Conservation (phyloP, 2,113 vertebrate species). For the Puntigrus tetrazona region DNA sequence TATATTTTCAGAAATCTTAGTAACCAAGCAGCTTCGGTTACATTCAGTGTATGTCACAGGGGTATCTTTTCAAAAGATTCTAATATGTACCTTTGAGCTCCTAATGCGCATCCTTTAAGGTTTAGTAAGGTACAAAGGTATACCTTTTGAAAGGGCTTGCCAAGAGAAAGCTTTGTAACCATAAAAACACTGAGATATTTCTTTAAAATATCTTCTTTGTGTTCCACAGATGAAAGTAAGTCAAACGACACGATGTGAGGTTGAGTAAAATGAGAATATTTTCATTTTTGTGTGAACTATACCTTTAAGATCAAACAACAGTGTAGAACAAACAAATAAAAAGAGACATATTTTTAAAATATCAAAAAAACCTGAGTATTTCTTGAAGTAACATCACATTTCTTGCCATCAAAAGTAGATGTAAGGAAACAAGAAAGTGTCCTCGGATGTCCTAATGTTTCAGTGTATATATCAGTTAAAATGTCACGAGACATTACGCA, state of each 20-base stretch:
- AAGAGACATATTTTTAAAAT: not conserved
- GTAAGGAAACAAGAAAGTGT: not conserved
- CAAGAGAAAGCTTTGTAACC: not conserved
- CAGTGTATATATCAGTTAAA: slow-evolving; percentile 9
- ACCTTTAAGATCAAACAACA: not conserved
- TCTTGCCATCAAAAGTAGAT: not conserved
- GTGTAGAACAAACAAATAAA: not conserved
- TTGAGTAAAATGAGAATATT: not conserved
- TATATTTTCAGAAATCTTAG: no score
- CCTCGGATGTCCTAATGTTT: slow-evolving; percentile 2
- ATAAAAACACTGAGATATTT: not conserved
- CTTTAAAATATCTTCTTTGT: no score
- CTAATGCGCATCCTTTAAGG: no score
- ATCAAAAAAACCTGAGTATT: not conserved
- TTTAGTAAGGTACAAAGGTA: no score
- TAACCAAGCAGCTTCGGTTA: not conserved
- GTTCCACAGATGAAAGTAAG: no score
- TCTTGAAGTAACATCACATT: not conserved
- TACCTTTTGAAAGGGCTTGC: not conserved
- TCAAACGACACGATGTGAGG: not conserved
- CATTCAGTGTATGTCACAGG: not conserved
- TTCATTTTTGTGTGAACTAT: not conserved
- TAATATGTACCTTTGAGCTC: no score
- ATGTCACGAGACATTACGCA: slow-evolving; percentile 6
- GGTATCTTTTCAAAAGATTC: no score